phyloP scores from a whole-genome alignment of 1,140 invertebrate genomes.

The Zelostemma sp. region DNA sequence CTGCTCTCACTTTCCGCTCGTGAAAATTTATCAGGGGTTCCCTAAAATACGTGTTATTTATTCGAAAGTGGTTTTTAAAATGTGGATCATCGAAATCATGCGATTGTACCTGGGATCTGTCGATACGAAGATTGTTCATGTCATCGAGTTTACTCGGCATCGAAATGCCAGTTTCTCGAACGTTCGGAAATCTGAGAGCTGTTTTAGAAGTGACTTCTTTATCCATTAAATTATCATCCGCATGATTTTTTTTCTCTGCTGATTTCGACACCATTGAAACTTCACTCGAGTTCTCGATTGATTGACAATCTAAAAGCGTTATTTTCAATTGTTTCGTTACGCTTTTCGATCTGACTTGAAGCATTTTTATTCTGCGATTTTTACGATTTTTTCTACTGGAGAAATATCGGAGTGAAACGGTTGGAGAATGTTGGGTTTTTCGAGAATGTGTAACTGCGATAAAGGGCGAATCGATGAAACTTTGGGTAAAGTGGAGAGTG shows the following conservation, averaged over 20 bases:
- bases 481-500: not conserved
- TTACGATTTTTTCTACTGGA: no score
- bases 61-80: no score
- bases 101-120: slow-evolving; percentile 51
- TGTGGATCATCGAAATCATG: no score
- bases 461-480: not conserved
- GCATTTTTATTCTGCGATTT: no score
- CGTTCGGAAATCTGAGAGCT: slow-evolving; percentile 37
- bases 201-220: slow-evolving; percentile 25
- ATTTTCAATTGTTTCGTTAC: no score
- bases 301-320: no score
- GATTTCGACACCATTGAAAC: not conserved
- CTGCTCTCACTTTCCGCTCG: slow-evolving; percentile 63
- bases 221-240: slow-evolving; percentile 18
- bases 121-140: slow-evolving; percentile 60
- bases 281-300: no score
- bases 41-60: slow-evolving; percentile 16
- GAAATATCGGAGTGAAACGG: no score
- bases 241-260: not conserved
- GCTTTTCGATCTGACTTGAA: no score
- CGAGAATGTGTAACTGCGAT: not conserved
- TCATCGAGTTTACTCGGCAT: slow-evolving; percentile 61
- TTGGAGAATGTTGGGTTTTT: not conserved
- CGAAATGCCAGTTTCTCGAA: slow-evolving; percentile 54
- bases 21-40: slow-evolving; percentile 50